These are phyloP conservation scores for Heptranchias perlo DNA, from an alignment of 2,113 vertebrate species.

Conservation along the genomic window DNA sequence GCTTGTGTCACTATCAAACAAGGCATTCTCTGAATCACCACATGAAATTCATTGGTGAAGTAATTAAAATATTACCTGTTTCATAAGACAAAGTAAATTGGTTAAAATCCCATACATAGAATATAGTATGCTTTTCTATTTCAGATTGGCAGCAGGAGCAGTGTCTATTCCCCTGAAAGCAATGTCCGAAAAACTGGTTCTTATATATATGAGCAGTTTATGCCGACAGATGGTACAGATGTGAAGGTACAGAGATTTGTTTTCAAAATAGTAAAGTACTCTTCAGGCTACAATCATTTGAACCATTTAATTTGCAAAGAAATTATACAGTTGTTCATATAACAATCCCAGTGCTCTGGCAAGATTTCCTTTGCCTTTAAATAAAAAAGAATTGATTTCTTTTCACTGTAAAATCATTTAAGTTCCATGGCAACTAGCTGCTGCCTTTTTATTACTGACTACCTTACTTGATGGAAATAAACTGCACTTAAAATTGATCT, in stretches of 20 bases:
- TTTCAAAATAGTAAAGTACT: neutral
- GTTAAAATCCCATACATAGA: neutral
- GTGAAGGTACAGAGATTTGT: constrained; percentile 68
- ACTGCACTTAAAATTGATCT: neutral
- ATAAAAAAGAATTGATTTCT: neutral
- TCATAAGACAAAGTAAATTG: neutral
- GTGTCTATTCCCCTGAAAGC: constrained; percentile 85
- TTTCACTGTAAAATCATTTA: neutral
- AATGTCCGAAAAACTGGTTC: constrained; percentile 82
- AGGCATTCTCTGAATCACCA: neutral
- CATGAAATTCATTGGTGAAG: neutral
- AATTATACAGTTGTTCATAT: neutral
- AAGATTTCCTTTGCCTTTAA: neutral
- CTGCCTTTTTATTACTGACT: neutral
- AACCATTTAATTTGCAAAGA: neutral
- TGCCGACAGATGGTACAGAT: constrained; percentile 86
- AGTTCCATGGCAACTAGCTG: neutral
- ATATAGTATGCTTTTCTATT: constrained; percentile 42
- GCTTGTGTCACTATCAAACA: neutral
- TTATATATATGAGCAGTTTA: constrained; percentile 87
- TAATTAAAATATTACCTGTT: neutral
- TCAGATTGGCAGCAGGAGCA: constrained; percentile 86
- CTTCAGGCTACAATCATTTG: neutral
- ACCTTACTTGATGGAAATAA: neutral
- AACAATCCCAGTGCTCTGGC: neutral